Evolutionary conservation across 2,888 invertebrate genomes (phyloP).

Genomic region (Pachymerium ferrugineum): DNA sequence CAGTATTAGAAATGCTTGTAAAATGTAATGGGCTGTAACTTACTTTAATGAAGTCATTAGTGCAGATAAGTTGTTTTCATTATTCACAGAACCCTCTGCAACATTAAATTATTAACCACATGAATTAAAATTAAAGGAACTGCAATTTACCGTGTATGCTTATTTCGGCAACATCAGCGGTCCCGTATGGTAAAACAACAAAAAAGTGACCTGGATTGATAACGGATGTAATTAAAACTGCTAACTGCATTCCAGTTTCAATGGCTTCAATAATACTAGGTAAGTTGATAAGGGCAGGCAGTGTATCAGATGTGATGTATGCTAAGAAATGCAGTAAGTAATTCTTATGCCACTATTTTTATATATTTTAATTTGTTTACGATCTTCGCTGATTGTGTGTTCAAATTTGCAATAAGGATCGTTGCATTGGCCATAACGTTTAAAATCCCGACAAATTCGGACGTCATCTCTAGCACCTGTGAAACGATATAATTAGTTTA

Average conservation of each 20-base stretch:
- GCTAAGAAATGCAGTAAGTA: too few relatives aligned
- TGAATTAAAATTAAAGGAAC: too few relatives aligned
- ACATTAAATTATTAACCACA: neutral
- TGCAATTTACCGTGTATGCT: neutral
- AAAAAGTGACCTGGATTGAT: neutral
- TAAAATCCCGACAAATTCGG: neutral
- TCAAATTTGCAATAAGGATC: constrained; percentile 38
- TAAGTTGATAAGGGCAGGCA: neutral
- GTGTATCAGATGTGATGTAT: neutral
- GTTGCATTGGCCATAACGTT: constrained; percentile 41
- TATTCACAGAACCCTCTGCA: neutral
- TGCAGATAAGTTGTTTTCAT: neutral
- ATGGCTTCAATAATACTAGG: neutral
- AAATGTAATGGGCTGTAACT: neutral
- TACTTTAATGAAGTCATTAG: neutral
- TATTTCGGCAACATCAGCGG: neutral
- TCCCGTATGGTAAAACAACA: neutral
- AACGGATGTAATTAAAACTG: neutral
- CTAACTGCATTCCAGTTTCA: neutral
- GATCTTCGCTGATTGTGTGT: neutral
- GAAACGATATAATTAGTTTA: too few relatives aligned
- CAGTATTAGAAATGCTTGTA: neutral
- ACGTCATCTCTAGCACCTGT: neutral
- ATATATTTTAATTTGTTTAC: too few relatives aligned
- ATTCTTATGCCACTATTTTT: too few relatives aligned